Base-by-base conservation (phyloP, 2,888 invertebrate genomes). In the Julus scanicus region DNA sequence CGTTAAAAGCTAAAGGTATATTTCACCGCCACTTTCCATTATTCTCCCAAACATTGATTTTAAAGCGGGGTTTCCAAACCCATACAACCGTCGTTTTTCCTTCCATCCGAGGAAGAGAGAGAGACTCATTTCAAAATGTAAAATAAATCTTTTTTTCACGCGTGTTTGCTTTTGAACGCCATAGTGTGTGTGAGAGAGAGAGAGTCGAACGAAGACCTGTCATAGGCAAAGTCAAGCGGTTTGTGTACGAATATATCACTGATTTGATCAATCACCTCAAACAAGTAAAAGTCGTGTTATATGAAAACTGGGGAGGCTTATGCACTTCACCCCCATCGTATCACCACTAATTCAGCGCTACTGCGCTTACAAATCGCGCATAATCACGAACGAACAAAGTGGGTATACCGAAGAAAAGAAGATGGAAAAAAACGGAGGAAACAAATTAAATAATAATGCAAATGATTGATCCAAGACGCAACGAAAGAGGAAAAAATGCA, bases 61-160 rank as follows among this genome's bases (percentile, higher is more conserved):
- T n/a, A n/a, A 57, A 49, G 49, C 49, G 13, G 49, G 6, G 13
- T 49, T n/a, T 57, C 71, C n/a, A 85, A 40, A 85, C 13, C 85
- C 44, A 15, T 15, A 85, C 39, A 37, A 9, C 37, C 84, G 84
- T 84, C 40, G 44, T 40, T 84, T 29, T 84, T 84, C 84, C 40
- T 40, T 15, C 29, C 71, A 71, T 29, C 71, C 71, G 2, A 29
- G 20, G 6, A 20, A 5, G 49, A 20, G 20, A 20, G 20, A 84
- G 44, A 5, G 84, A 40, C n/a, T 44, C 84, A 84, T 84, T 84
- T 84, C 84, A 84, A 84, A 84, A 84, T 84, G 84, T 84, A 84
- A 84, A 84, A 84, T 84, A 84, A 84, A 84, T 84, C 84, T 44
- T 48, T 84, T 84, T 84, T 44, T 84, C 84, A 84, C 48, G 84